Percentiles rank a stretch among this genome's conserved stretches.
Evolutionary conservation across 2,888 invertebrate genomes (phyloP).

Genomic region (Drosophila recens): DNA sequence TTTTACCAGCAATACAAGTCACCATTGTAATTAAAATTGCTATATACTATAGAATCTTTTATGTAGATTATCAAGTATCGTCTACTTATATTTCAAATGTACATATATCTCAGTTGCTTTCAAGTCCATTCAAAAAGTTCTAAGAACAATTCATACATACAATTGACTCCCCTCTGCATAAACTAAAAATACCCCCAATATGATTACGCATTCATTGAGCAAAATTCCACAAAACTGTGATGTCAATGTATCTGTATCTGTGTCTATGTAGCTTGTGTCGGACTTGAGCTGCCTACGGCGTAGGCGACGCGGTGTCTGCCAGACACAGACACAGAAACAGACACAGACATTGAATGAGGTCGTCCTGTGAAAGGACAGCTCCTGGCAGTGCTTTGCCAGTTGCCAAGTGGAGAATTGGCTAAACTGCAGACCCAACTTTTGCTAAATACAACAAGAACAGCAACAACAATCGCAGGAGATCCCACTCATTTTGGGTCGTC

Average conservation of each 20-base stretch:
- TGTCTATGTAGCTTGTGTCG: slow-evolving; percentile 4
- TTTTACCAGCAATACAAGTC: no score
- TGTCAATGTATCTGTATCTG: slow-evolving; percentile 11
- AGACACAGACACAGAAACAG: slow-evolving; percentile 57
- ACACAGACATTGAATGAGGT: slow-evolving; percentile 63
- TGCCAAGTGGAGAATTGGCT: slow-evolving; percentile 21
- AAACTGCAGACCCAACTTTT: slow-evolving; percentile 15
- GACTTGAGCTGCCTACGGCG: slow-evolving; percentile 21
- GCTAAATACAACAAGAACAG: not conserved
- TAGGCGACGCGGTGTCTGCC: slow-evolving; percentile 70
- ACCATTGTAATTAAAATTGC: no score
- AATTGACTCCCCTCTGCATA: not conserved
- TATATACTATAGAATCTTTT: no score
- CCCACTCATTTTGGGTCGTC: slow-evolving; percentile 21
- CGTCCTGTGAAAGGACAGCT: slow-evolving; percentile 37
- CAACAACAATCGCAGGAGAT: not conserved
- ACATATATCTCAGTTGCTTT: not conserved
- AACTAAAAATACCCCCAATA: slow-evolving; percentile 6
- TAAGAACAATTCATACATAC: not conserved
- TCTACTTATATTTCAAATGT: not conserved
- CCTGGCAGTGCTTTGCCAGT: slow-evolving; percentile 11
- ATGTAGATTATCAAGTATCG: not conserved
- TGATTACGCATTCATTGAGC: slow-evolving; percentile 63
- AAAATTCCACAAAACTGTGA: slow-evolving; percentile 27
- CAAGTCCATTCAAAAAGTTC: not conserved